Evolutionary conservation across 2,888 invertebrate genomes (phyloP).

Genomic region (Troides aeacus): DNA sequence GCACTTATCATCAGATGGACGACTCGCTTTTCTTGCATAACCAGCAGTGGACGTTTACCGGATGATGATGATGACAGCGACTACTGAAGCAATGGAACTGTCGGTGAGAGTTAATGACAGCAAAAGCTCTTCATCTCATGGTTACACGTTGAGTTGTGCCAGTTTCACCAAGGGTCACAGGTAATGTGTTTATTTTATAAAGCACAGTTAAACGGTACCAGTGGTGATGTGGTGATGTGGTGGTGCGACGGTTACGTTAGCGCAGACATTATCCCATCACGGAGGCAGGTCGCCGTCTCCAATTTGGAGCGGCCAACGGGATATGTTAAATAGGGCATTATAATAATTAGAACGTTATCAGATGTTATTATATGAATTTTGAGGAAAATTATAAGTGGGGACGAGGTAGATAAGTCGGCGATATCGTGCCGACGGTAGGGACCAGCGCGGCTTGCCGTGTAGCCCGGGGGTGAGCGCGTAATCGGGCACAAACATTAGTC

Average conservation of each 20-base stretch:
- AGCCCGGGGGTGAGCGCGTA: conserved; percentile 61
- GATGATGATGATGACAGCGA: no score
- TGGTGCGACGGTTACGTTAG: conserved; percentile 70
- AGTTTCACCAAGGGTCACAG: conserved; percentile 22
- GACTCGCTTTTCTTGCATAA: no score
- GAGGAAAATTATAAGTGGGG: conserved; percentile 71
- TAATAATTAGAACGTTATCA: conserved; percentile 79
- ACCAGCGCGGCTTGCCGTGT: conserved; percentile 65
- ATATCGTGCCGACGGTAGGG: conserved; percentile 74
- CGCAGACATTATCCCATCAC: conserved; percentile 68
- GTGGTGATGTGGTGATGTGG: conserved; percentile 70
- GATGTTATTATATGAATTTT: conserved; percentile 78
- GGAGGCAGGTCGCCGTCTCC: conserved; percentile 55
- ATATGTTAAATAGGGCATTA: conserved; percentile 79
- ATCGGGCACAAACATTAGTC: conserved; percentile 72
- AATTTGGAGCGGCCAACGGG: conserved; percentile 69
- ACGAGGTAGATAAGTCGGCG: conserved; percentile 70
- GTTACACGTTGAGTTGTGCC: conserved; percentile 20
- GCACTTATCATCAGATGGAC: no score
- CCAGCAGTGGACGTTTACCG: no score
- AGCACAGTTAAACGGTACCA: conserved; percentile 66
- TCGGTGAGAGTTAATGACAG: no score
- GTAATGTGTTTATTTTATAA: conserved; percentile 74
- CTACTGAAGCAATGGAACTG: no score
- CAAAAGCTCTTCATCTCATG: no score